Evolutionary conservation across 1,140 invertebrate genomes (phyloP).

Genomic region (Maconellicoccus hirsutus): DNA sequence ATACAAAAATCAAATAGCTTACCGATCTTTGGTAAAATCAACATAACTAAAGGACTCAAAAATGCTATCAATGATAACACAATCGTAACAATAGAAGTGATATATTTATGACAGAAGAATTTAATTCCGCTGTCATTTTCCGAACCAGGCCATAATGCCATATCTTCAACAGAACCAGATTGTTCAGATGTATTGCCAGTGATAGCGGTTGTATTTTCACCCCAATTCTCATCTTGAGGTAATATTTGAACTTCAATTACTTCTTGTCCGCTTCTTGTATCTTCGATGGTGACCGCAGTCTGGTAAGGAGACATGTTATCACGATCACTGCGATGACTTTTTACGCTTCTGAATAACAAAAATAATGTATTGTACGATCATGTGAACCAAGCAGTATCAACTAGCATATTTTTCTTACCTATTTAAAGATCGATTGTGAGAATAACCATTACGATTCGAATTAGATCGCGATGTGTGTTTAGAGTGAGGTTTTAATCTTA

Average conservation of each 20-base stretch:
- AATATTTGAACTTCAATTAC: conserved; percentile 86
- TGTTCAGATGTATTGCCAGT: conserved; percentile 94
- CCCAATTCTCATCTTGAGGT: conserved; percentile 94
- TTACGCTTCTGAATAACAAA: not conserved
- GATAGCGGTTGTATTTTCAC: conserved; percentile 91
- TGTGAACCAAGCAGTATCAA: not conserved
- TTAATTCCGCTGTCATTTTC: conserved; percentile 53
- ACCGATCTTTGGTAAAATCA: conserved; percentile 73
- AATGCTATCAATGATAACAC: conserved; percentile 71
- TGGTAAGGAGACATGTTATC: conserved; percentile 58
- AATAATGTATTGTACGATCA: no score
- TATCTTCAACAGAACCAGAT: conserved; percentile 84
- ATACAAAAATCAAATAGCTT: conserved; percentile 22
- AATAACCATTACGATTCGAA: not conserved
- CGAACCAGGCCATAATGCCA: conserved; percentile 59
- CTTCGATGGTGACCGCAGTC: conserved; percentile 62
- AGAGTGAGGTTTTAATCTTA: conserved; percentile 11
- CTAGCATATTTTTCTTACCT: not conserved
- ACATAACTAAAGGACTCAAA: conserved; percentile 86
- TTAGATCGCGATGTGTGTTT: not conserved
- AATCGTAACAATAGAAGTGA: conserved; percentile 61
- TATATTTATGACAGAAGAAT: conserved; percentile 64
- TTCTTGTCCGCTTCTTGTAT: conserved; percentile 58
- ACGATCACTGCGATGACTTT: not conserved
- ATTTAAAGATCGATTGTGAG: not conserved